phyloP scores from a whole-genome alignment of 2,888 invertebrate genomes.

The Diaprepes abbreviatus region DNA sequence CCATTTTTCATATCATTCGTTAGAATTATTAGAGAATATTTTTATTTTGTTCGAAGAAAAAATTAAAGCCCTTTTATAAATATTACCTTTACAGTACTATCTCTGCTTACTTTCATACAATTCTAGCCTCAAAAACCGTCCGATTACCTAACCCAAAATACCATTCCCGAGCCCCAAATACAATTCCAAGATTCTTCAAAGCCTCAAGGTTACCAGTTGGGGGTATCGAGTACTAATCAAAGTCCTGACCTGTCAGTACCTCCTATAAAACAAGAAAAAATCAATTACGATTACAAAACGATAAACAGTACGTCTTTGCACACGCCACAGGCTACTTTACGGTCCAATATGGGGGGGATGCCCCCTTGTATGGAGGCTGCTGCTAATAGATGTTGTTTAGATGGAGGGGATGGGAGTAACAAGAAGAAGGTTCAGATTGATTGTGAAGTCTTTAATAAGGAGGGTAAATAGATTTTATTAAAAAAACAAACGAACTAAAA shows the following conservation, averaged over 20 bases:
- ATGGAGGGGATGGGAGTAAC: background rate
- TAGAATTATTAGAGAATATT: too few species aligned
- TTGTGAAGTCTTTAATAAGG: conserved; percentile 40
- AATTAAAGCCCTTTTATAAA: too few species aligned
- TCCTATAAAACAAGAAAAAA: conserved; percentile 39
- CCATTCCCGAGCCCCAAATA: conserved; percentile 57
- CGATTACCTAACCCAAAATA: conserved; percentile 53
- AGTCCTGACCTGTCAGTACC: conserved; percentile 57
- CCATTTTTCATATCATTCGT: too few species aligned
- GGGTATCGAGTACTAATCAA: conserved; percentile 53
- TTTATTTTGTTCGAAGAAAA: too few species aligned
- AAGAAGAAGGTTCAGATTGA: conserved; percentile 34
- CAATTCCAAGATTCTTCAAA: conserved; percentile 49
- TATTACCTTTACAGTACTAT: too few species aligned
- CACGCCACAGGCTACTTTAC: conserved; percentile 15
- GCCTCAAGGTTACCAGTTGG: conserved; percentile 55
- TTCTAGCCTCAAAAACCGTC: conserved; percentile 24
- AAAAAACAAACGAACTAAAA: too few species aligned
- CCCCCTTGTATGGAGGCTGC: conserved; percentile 46
- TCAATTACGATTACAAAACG: conserved; percentile 13
- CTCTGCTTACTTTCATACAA: background rate
- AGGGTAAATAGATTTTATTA: conserved; percentile 36
- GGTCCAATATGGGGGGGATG: conserved; percentile 42
- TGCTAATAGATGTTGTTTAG: conserved; percentile 25
- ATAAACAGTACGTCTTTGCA: conserved; percentile 7